Base-by-base conservation (phyloP, 2,888 invertebrate genomes). In the Ctena decussata region DNA sequence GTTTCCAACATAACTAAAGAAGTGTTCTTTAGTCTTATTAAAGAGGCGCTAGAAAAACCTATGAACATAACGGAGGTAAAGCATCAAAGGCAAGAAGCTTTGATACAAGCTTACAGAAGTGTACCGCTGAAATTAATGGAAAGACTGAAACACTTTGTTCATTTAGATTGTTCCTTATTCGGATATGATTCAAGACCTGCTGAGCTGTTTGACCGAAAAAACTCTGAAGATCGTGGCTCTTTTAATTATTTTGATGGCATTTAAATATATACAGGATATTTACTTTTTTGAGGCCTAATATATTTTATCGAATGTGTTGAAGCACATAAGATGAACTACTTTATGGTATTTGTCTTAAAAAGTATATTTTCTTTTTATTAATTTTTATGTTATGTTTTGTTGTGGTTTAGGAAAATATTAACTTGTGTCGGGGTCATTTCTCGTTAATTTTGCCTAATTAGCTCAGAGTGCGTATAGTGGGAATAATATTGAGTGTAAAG, bases 151-250 rank as follows among this genome's bases (percentile, higher is more conserved):
- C 71, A 89, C 18, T 82, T 89, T 49, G 90, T 92, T 24, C 39
- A 44, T 1, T 82, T 86, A 41, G 93, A 93, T 76, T 92, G 92
- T 60, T 57, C 84, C 21, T 39, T 93, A n/a, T 93, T 93, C 80
- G 89, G 89, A n/a, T 93, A 93, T 78, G 90, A 91, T 39, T 71
- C 82, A 12, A 46, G 77, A 18, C 90, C 90, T 0, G n/a, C 37
- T 12, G 41, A 60, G 44, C 53, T 90, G 3, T 90, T 90, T 77
- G 60, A 83, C 30, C 80, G 90, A 24, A 21, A 77, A 15, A 79
- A 27, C 53, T 18, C 32, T 21, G 53, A 8, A 24, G 11, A 24
- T 21, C n/a, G n/a, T 12, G n/a, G 5, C 21, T 53, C 53, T 15
- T 53, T 53, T 53, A 53, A 53, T 24, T 53, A 53, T 21, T 53